Percentiles rank a stretch among this genome's conserved stretches.
Conservation (phyloP, 2,888 invertebrate genomes). For the Drosophila nr. fundita region DNA sequence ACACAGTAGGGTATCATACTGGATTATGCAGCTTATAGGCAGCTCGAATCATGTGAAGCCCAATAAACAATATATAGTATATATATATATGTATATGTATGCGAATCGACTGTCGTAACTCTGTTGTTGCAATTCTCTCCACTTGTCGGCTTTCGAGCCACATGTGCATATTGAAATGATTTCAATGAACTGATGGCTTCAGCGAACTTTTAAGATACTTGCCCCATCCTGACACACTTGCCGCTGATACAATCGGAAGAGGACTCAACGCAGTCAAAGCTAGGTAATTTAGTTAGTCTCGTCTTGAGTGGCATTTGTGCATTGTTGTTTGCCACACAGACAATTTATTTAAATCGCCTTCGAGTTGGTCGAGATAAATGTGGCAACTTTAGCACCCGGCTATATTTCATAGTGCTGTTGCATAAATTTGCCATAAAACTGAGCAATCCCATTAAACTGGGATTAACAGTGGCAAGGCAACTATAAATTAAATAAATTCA, state of each 20-base stretch:
- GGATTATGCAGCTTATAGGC: neutral
- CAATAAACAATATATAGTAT: neutral
- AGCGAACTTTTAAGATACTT: constrained; percentile 10
- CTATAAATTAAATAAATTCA: constrained; percentile 71
- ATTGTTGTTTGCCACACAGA: constrained; percentile 3
- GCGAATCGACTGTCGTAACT: neutral
- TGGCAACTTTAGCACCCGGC: constrained; percentile 35
- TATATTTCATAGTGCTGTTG: constrained; percentile 58
- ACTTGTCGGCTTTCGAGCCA: constrained; percentile 28
- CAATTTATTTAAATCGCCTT: constrained; percentile 69
- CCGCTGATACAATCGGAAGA: neutral
- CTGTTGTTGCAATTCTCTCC: neutral
- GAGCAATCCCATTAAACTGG: constrained; percentile 59
- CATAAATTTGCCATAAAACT: constrained; percentile 72
- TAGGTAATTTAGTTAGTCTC: constrained; percentile 23
- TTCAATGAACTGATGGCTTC: constrained; percentile 57
- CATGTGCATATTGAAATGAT: constrained; percentile 54
- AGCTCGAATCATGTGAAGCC: neutral
- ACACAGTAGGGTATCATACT: neutral
- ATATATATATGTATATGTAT: neutral
- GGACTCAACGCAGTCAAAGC: neutral
- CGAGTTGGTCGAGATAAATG: constrained; percentile 51
- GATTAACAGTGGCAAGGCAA: constrained; percentile 64
- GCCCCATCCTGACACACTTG: neutral
- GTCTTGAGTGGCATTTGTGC: constrained; percentile 13